phyloP scores from a whole-genome alignment of 2,888 invertebrate species.

The Dasysyrphus tricinctus region DNA sequence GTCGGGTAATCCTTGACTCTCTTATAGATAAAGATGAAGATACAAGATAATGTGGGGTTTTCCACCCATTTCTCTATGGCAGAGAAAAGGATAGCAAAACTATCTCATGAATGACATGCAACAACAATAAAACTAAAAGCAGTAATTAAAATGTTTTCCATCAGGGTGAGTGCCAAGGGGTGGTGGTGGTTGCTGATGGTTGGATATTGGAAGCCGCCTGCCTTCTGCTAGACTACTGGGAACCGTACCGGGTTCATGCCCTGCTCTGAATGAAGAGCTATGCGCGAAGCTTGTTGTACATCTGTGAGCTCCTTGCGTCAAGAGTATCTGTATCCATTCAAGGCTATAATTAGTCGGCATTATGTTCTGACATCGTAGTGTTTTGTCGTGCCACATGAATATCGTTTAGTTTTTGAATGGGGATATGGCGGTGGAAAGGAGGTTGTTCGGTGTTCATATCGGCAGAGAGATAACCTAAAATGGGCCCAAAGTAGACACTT shows the following conservation, averaged over 20 bases:
- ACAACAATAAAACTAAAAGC: conserved; percentile 63
- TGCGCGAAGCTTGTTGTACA: conserved; percentile 40
- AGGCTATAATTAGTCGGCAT: conserved; percentile 72
- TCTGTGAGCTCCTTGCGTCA: conserved; percentile 51
- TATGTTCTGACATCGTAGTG: conserved; percentile 58
- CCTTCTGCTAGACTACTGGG: conserved; percentile 24
- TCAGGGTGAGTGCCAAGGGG: conserved; percentile 1
- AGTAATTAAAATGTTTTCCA: conserved; percentile 71
- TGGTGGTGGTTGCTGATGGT: not conserved
- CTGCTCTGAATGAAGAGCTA: conserved; percentile 20
- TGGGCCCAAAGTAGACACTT: conserved; percentile 60
- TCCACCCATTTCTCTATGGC: not conserved
- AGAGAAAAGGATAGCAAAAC: conserved; percentile 19
- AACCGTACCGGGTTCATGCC: conserved; percentile 44
- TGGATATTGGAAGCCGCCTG: conserved; percentile 29
- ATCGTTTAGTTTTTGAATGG: conserved; percentile 40
- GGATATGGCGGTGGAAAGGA: not conserved
- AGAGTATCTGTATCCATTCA: conserved; percentile 27
- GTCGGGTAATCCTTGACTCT: not conserved
- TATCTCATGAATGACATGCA: conserved; percentile 59
- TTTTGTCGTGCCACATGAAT: conserved; percentile 67
- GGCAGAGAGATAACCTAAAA: conserved; percentile 47
- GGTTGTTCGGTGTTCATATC: not conserved
- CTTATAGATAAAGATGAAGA: conserved; percentile 40
- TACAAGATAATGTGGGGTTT: conserved; percentile 30